These are phyloP conservation scores for Ahaetulla prasina DNA, from an alignment of 2,113 vertebrate species.

Conservation along the genomic window DNA sequence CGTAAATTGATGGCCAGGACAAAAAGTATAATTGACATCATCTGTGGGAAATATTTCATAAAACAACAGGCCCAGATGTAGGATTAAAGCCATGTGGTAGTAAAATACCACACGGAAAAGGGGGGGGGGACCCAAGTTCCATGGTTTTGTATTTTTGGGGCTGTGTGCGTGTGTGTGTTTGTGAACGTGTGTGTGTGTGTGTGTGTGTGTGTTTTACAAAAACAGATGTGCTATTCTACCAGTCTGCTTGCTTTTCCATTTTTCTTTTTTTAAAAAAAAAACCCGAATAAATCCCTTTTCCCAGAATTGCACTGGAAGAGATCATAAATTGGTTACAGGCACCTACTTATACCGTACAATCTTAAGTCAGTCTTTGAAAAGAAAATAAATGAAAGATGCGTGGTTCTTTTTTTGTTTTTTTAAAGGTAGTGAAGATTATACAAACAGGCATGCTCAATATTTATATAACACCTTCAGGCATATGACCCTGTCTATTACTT, in stretches of 20 bases:
- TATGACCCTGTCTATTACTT: conserved; percentile 47
- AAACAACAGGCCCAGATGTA: conserved; percentile 92
- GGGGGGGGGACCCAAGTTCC: conserved; percentile 79
- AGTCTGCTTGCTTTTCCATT: conserved; percentile 78
- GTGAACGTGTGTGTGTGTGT: conserved; percentile 45
- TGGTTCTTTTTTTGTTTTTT: conserved; percentile 46
- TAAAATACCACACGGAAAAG: conserved; percentile 89
- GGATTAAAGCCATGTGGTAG: conserved; percentile 88
- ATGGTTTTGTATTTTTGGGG: conserved; percentile 65
- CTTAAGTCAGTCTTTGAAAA: conserved; percentile 71
- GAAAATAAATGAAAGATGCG: conserved; percentile 76
- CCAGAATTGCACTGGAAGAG: conserved; percentile 72
- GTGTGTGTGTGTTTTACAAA: conserved; percentile 72
- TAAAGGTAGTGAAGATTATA: conserved; percentile 71
- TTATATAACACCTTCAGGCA: conserved; percentile 64
- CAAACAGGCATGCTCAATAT: conserved; percentile 71
- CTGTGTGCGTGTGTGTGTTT: conserved; percentile 46
- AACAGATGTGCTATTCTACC: conserved; percentile 85
- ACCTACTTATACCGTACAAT: conserved; percentile 76
- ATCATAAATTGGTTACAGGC: conserved; percentile 84
- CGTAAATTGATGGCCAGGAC: conserved; percentile 86
- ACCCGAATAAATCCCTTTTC: conserved; percentile 58
- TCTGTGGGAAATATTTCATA: conserved; percentile 95
- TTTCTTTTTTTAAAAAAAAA: conserved; percentile 56
- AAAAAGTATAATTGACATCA: conserved; percentile 90